phyloP scores from a whole-genome alignment of 2,797 vertebrate species.

The Melanogrammus aeglefinus region DNA sequence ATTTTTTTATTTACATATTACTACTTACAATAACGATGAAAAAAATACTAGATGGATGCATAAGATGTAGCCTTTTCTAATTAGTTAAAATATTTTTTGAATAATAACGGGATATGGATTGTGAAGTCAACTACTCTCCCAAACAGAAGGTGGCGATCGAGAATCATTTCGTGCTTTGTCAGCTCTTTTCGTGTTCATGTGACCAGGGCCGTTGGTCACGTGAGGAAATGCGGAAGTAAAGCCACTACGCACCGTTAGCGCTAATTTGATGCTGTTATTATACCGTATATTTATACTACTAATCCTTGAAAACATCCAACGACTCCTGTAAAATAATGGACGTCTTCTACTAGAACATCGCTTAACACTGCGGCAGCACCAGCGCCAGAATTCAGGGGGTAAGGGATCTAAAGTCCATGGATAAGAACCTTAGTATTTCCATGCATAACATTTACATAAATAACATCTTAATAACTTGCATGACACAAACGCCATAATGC shows the following conservation, averaged over 20 bases:
- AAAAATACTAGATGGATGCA: background rate
- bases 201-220: slow-evolving; percentile 37
- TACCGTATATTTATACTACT: accelerated
- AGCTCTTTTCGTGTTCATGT: background rate
- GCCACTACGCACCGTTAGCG: background rate
- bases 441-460: background rate
- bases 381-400: slow-evolving; percentile 67
- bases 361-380: slow-evolving; percentile 47
- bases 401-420: slow-evolving; percentile 27
- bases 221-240: slow-evolving; percentile 51
- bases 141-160: slow-evolving; percentile 9
- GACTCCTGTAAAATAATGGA: slow-evolving; percentile 55
- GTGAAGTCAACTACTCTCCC: background rate
- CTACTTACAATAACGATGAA: background rate
- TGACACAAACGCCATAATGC: background rate
- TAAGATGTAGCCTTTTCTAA: background rate
- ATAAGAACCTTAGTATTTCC: background rate
- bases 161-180: slow-evolving; percentile 9
- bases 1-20: background rate
- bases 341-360: slow-evolving; percentile 49
- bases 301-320: accelerated
- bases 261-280: background rate
- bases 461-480: background rate
- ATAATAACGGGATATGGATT: background rate
- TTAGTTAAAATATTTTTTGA: background rate